Evolutionary conservation across 2,113 vertebrate species (phyloP).

Genomic region (Ia io): DNA sequence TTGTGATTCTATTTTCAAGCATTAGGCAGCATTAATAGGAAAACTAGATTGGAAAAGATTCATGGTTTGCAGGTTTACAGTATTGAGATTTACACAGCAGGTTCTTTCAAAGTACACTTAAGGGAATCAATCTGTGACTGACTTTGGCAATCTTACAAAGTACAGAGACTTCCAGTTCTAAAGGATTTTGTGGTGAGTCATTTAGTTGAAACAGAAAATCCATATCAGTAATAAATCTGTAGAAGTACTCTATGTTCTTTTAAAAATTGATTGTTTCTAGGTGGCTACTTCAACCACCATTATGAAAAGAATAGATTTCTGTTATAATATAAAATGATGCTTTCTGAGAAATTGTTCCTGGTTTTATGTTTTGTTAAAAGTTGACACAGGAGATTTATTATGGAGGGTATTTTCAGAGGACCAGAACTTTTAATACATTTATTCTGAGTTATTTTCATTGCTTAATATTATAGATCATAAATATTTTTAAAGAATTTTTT

Average conservation of each 20-base stretch:
- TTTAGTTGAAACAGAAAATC: conserved; percentile 67
- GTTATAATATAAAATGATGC: conserved; percentile 37
- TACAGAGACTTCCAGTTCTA: conserved; percentile 56
- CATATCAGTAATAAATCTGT: conserved; percentile 52
- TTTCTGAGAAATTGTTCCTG: conserved; percentile 52
- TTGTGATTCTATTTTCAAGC: neutral
- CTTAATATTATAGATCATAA: neutral
- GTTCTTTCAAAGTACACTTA: conserved; percentile 41
- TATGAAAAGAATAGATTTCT: conserved; percentile 52
- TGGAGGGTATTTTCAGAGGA: neutral
- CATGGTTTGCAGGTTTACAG: conserved; percentile 10
- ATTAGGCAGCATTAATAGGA: neutral
- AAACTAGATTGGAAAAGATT: conserved; percentile 40
- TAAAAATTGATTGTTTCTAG: conserved; percentile 64
- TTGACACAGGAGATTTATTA: conserved; percentile 36
- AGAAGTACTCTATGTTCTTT: conserved; percentile 64
- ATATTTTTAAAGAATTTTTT: neutral
- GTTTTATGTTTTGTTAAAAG: neutral
- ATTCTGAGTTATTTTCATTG: conserved; percentile 35
- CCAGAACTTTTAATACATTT: conserved; percentile 13
- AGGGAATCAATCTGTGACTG: conserved; percentile 37
- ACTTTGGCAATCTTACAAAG: conserved; percentile 21
- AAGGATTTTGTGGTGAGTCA: conserved; percentile 69
- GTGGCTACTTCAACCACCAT: conserved; percentile 55
- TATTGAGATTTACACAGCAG: conserved; percentile 40